Base-by-base conservation (phyloP, 92 coral and sea anemone species). In the Plumapathes pennacea region DNA sequence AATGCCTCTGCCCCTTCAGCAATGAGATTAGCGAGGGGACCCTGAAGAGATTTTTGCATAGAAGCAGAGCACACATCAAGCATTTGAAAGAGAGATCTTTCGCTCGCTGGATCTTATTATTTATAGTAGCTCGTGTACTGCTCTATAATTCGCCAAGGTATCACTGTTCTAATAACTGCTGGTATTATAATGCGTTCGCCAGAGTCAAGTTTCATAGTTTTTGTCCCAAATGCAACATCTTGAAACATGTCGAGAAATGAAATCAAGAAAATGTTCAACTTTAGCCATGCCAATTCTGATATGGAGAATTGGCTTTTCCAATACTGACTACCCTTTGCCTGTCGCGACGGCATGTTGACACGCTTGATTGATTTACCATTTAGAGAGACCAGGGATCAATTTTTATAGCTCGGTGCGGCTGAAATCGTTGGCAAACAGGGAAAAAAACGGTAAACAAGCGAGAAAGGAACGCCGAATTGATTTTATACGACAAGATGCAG, bases 11-110 rank as follows among this genome's bases (percentile, higher is more conserved):
- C 41, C 1, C 83, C 83, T 4, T 58, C 32, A 0, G 80, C 62
- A 1, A 78, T 45, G 2, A 67, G 60, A 39, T 69, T 78, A 37
- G 61, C 84, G 17, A 77, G 48, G 10, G 42, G 55, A 1, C 77
- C 83, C 27, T 77, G 84, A 21, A 77, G 42, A 17, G 71, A 68
- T 64, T 67, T 76, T 49, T 67, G 83, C 62, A 57, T 66, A 8
- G 69, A 76, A 4, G 83, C 75, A 53, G 46, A 28, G 38, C 81
- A 74, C 13, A 74, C 67, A 26, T 57, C 75, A 1, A 76, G 43
- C 5, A 76, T 20, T 10, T 63, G 54, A 33, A 32, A 65, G 57
- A 74, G 67, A 21, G 83, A 66, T 39, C 64, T 69, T 13, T 76
- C 83, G n/a, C n/a, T n/a, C n/a, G n/a, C n/a, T n/a, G n/a, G n/a